Evolutionary conservation across 2,797 vertebrate species (phyloP).

Genomic region (Myripristis murdjan): DNA sequence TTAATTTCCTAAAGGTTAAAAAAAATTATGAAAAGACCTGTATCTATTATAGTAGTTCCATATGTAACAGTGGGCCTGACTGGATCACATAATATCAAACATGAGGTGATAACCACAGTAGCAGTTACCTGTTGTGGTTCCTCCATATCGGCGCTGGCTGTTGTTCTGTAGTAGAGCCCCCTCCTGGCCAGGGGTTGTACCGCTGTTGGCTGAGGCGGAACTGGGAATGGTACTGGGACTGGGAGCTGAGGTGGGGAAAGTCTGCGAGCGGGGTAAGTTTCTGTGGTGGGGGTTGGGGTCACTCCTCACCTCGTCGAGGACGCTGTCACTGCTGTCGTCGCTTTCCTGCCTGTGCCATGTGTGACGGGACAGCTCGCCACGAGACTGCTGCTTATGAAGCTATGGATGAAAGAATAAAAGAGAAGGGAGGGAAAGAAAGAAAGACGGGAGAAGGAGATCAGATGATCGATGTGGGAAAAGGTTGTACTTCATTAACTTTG

Average conservation of each 20-base stretch:
- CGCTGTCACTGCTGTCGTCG: conserved; percentile 95
- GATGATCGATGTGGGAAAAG: not conserved
- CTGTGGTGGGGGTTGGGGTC: conserved; percentile 68
- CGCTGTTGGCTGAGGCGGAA: conserved; percentile 66
- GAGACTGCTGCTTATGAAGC: conserved; percentile 94
- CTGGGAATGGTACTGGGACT: conserved; percentile 73
- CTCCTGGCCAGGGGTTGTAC: conserved; percentile 80
- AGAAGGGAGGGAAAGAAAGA: no score
- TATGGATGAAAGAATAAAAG: conserved; percentile 6
- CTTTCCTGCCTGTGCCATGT: conserved; percentile 97
- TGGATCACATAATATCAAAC: not conserved
- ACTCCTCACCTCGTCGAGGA: conserved; percentile 88
- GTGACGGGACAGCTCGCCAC: conserved; percentile 92
- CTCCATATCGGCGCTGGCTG: conserved; percentile 86
- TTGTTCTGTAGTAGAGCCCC: conserved; percentile 83
- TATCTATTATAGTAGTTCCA: not conserved
- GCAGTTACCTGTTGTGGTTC: conserved; percentile 88
- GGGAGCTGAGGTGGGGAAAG: conserved; percentile 87
- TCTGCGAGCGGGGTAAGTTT: conserved; percentile 87
- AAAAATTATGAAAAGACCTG: not conserved
- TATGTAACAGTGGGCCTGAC: not conserved
- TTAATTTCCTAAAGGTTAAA: not conserved
- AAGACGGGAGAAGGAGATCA: not conserved
- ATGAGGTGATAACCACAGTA: not conserved
- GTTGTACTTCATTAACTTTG: not conserved